phyloP scores from a whole-genome alignment of 2,113 vertebrate genomes.

The Holacanthus passer region DNA sequence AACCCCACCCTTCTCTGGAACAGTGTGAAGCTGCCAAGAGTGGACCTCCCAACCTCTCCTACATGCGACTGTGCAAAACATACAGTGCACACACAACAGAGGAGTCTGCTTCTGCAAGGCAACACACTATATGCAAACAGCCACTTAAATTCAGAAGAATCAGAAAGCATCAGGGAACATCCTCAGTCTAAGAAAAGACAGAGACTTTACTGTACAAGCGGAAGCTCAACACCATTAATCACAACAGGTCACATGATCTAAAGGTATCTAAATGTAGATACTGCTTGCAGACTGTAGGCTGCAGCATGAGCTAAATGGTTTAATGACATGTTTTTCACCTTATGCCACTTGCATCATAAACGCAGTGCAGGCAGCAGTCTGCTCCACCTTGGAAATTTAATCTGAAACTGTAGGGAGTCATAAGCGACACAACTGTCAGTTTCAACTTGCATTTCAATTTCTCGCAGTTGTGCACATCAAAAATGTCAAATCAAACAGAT shows the following conservation, averaged over 20 bases:
- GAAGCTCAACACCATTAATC: conserved; percentile 24
- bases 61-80: conserved; percentile 46
- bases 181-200: conserved; percentile 21
- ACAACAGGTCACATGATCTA: conserved; percentile 32
- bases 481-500: conserved; percentile 1
- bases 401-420: conserved; percentile 27
- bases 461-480: conserved; percentile 19
- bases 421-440: conserved; percentile 13
- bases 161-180: conserved; percentile 4
- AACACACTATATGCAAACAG: not conserved
- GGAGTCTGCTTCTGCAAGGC: not conserved
- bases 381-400: conserved; percentile 45
- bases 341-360: conserved; percentile 57
- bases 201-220: not conserved
- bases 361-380: conserved; percentile 37
- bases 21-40: conserved; percentile 53
- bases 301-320: conserved; percentile 39
- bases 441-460: conserved; percentile 28
- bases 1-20: conserved; percentile 77
- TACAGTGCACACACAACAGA: not conserved
- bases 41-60: conserved; percentile 63
- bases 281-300: conserved; percentile 36
- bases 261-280: conserved; percentile 50
- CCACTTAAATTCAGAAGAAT: not conserved
- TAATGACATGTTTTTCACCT: conserved; percentile 58